Conservation (phyloP, 1,140 invertebrate species). For the Fragariocoptes setiger region DNA sequence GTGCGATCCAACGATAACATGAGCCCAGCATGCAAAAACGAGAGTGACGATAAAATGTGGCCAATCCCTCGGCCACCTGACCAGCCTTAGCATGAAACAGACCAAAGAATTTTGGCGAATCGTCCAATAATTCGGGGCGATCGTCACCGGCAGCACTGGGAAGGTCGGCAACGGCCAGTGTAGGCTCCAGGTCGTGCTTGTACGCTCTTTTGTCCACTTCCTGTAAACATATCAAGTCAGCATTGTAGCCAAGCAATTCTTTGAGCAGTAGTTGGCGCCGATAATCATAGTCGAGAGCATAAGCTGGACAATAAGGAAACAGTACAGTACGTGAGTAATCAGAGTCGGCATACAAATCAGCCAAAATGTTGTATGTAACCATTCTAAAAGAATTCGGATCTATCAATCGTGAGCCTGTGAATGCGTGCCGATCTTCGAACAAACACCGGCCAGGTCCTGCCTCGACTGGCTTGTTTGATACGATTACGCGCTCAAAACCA, state of each 20-base stretch:
- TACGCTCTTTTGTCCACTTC: constrained; percentile 58
- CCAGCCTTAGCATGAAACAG: constrained; percentile 31
- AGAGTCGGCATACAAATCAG: constrained; percentile 51
- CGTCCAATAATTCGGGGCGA: too few species aligned
- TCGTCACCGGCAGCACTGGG: constrained; percentile 21
- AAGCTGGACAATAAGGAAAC: constrained; percentile 42
- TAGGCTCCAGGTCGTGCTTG: constrained; percentile 29
- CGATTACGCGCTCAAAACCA: constrained; percentile 18
- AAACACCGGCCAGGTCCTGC: constrained; percentile 40
- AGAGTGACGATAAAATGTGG: constrained; percentile 29
- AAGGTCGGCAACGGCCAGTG: constrained; percentile 19
- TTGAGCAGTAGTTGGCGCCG: constrained; percentile 47
- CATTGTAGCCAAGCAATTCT: constrained; percentile 53
- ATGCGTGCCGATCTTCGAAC: constrained; percentile 39
- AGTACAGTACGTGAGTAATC: constrained; percentile 33
- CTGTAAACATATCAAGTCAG: constrained; percentile 62
- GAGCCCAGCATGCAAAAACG: constrained; percentile 15
- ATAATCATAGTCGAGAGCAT: constrained; percentile 47
- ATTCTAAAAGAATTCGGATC: constrained; percentile 26
- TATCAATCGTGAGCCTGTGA: constrained; percentile 21
- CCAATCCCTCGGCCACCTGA: constrained; percentile 37
- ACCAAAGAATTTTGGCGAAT: too few species aligned
- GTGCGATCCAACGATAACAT: background rate
- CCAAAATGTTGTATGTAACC: constrained; percentile 56
- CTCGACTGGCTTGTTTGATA: constrained; percentile 24